Evolutionary conservation across 2,797 vertebrate species (phyloP).

Genomic region (Chaetophractus vellerosus): DNA sequence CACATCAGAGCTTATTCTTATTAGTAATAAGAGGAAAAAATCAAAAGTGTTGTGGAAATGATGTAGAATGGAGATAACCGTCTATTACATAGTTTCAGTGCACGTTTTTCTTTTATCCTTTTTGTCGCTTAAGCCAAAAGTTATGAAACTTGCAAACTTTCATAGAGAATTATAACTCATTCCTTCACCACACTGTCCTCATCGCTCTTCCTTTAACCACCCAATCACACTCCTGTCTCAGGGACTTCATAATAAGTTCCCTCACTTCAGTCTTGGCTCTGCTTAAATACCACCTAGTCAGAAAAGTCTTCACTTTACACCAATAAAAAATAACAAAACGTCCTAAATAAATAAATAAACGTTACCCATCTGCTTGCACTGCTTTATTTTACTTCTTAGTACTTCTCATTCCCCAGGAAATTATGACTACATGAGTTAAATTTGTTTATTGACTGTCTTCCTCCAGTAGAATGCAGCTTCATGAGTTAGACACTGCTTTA

Average conservation of each 20-base stretch:
- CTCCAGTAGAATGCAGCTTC: background rate
- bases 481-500: background rate
- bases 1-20: slow-evolving; percentile 32
- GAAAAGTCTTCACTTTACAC: background rate
- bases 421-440: background rate
- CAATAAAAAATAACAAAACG: background rate
- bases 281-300: background rate
- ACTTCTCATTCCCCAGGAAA: background rate
- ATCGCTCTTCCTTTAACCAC: background rate
- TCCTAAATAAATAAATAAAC: background rate
- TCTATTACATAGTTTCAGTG: background rate
- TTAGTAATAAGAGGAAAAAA: background rate
- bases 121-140: background rate
- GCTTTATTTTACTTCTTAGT: slow-evolving; percentile 19
- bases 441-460: background rate
- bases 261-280: background rate
- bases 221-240: background rate
- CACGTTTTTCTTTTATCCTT: background rate
- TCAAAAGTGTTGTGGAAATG: background rate
- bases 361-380: background rate
- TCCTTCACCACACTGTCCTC: background rate
- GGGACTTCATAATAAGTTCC: background rate
- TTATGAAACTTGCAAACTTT: background rate
- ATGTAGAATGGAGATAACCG: background rate
- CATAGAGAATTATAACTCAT: background rate